A percentile compares a stretch with the other conserved stretches of the same genome.
These are phyloP conservation scores for Myotis daubentonii DNA, from an alignment of 2,797 vertebrate genomes.

Conservation along the genomic window DNA sequence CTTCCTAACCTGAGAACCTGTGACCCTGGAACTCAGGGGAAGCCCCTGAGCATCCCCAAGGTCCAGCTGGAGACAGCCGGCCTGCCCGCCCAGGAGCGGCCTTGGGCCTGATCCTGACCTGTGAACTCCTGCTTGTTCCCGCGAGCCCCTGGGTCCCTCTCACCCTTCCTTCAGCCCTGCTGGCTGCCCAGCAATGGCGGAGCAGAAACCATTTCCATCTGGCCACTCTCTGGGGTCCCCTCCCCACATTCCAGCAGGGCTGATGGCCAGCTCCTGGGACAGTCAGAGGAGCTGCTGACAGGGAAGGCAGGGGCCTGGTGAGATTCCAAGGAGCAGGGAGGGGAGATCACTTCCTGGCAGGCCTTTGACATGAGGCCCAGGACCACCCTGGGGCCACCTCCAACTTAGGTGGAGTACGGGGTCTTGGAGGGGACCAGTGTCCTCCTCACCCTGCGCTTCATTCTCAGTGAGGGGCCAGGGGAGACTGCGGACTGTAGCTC, in stretches of 20 bases:
- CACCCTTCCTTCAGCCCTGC: no score
- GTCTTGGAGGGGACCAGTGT: background rate
- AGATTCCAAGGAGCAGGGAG: background rate
- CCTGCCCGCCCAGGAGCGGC: background rate
- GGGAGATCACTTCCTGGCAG: background rate
- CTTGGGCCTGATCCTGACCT: background rate
- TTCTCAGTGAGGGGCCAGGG: background rate
- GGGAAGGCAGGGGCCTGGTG: background rate
- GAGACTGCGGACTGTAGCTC: background rate
- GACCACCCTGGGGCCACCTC: background rate
- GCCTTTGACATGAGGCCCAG: background rate
- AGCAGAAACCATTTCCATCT: background rate
- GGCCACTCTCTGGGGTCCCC: background rate
- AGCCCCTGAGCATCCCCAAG: background rate
- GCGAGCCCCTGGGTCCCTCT: background rate
- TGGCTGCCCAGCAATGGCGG: fast-evolving
- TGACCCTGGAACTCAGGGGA: background rate
- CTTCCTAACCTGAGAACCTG: background rate
- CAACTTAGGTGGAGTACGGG: background rate
- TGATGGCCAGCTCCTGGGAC: background rate
- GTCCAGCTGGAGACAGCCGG: background rate
- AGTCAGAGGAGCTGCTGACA: background rate
- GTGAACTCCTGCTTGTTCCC: background rate
- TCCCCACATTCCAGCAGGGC: background rate
- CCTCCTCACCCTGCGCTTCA: background rate